These are phyloP conservation scores for Neoscelio sp. DNA, from an alignment of 2,888 invertebrate genomes.

Conservation along the genomic window DNA sequence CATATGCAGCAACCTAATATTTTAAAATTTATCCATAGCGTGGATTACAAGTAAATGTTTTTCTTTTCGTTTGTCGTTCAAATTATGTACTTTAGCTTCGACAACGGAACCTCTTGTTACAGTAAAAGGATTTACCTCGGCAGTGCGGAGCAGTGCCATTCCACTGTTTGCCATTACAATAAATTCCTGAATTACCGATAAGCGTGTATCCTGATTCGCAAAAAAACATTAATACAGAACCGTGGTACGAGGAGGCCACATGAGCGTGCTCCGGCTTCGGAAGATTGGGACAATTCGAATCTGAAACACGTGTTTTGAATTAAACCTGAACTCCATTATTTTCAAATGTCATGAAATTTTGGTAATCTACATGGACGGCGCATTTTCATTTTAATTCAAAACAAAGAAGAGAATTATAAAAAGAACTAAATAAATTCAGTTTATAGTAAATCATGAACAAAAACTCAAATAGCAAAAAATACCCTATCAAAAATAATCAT, in stretches of 20 bases:
- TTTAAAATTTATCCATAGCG: background rate
- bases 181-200: constrained; percentile 86
- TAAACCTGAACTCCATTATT: too few relatives aligned
- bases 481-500: too few relatives aligned
- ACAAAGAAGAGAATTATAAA: too few relatives aligned
- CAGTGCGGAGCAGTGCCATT: constrained; percentile 88
- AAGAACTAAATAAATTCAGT: too few relatives aligned
- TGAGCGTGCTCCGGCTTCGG: constrained; percentile 84
- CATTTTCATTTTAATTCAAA: too few relatives aligned
- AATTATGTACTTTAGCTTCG: constrained; percentile 11
- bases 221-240: constrained; percentile 86
- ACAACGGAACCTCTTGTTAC: constrained; percentile 18
- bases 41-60: background rate
- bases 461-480: too few relatives aligned
- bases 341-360: too few relatives aligned
- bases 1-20: too few relatives aligned
- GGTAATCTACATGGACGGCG: too few relatives aligned
- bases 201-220: constrained; percentile 87
- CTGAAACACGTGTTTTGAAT: constrained; percentile 82
- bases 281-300: constrained; percentile 85
- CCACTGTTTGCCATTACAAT: constrained; percentile 90
- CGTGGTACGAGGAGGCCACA: constrained; percentile 83
- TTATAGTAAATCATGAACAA: too few relatives aligned
- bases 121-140: constrained; percentile 83
- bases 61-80: background rate